Evolutionary conservation across 92 coral and sea anemone species (phyloP).

Genomic region (Blastomussa wellsi): DNA sequence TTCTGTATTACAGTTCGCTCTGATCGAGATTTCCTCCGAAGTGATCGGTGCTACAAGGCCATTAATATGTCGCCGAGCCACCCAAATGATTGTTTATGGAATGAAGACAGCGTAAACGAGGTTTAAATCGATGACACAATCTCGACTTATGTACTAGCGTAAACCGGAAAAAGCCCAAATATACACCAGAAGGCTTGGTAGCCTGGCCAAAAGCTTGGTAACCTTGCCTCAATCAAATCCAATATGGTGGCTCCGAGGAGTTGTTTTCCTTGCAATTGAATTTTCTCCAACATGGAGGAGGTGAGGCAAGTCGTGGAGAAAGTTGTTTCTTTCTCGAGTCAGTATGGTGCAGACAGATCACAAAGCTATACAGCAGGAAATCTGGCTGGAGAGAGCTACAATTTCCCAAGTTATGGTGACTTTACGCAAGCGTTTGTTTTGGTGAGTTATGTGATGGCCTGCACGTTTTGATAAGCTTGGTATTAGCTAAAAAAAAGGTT

Average conservation of each 20-base stretch:
- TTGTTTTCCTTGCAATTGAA: background rate
- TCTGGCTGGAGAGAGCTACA: slow-evolving; percentile 74
- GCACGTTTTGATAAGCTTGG: too few relatives aligned
- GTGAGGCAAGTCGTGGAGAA: slow-evolving; percentile 59
- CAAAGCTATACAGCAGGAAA: slow-evolving; percentile 78
- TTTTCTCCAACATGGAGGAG: background rate
- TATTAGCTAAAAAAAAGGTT: background rate
- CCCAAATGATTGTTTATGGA: slow-evolving; percentile 11
- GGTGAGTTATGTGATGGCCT: slow-evolving; percentile 51
- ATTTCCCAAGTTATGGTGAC: slow-evolving; percentile 91
- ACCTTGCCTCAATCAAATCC: slow-evolving; percentile 11
- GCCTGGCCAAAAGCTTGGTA: slow-evolving; percentile 2
- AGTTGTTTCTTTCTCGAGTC: slow-evolving; percentile 83
- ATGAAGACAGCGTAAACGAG: background rate
- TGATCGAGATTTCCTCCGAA: slow-evolving; percentile 6
- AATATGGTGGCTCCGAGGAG: background rate
- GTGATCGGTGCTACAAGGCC: background rate
- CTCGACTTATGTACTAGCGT: background rate
- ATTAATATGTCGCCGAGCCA: slow-evolving; percentile 16
- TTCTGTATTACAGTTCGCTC: background rate
- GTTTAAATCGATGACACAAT: background rate
- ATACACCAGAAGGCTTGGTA: slow-evolving; percentile 25
- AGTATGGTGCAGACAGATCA: slow-evolving; percentile 75
- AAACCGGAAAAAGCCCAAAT: background rate
- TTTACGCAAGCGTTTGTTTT: slow-evolving; percentile 93